Base-by-base conservation (phyloP, 2,113 vertebrate species). In the Megalops atlanticus region DNA sequence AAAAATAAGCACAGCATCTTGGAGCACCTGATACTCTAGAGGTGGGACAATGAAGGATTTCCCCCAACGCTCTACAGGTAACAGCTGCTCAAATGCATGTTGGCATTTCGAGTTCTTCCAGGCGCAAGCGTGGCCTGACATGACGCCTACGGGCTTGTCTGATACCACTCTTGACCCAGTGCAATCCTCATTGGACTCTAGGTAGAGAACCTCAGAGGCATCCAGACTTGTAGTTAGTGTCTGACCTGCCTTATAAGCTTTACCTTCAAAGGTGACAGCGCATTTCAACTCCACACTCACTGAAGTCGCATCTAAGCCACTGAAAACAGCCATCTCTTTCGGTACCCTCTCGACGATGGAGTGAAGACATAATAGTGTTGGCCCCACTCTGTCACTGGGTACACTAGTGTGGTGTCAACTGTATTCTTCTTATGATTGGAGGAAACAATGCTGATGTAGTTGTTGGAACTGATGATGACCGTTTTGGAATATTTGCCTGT, bases 91-190 rank as follows among this genome's bases (percentile, higher is more conserved):
- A 2, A 84, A 88, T 4, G 88, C 86, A 0, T 86, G 84, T 68
- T 90, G 87, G 35, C 90, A 91, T 4, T 15, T 54, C 41, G 68
- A 85, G 39, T 89, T 83, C 33, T 83, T 86, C 31, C 78, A 41
- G 39, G 72, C 87, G 68, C 91, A 92, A 43, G 38, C 88, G 68
- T 93, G 91, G 33, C 92, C 91, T 0, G 87, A 83, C 54, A 91
- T 3, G n/a, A 92, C 68, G 10, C 69, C 79, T 18, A 88, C 87
- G 0, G 85, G 74, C 4, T 21, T 87, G 2, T 64, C 77, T 41
- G 90, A 77, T 4, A 69, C 83, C 47, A 93, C 78, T 39, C 80
- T 79, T 10, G 92, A 88, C 18, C 81, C 77, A 0, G 58, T 90
- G 58, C 92, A 24, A 78, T 92, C 84, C 12, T 43, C 2, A 0